phyloP scores from a whole-genome alignment of 2,113 vertebrate species.

The Etheostoma spectabile region DNA sequence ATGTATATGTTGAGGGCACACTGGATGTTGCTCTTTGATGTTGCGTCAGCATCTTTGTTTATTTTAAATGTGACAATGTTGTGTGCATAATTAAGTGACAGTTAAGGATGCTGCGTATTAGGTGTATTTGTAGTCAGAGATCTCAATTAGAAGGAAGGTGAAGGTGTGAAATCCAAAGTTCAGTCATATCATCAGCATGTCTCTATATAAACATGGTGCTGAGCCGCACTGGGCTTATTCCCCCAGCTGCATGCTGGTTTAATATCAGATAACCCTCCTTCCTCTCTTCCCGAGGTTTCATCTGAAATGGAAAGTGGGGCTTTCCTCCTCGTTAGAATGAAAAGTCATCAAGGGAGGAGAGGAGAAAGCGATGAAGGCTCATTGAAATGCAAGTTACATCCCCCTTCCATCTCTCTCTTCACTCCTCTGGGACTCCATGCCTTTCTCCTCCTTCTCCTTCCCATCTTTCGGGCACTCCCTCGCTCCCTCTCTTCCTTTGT shows the following conservation, averaged over 20 bases:
- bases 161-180: conserved; percentile 55
- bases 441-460: conserved; percentile 76
- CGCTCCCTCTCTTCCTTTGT: conserved; percentile 83
- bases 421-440: conserved; percentile 79
- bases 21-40: conserved; percentile 16
- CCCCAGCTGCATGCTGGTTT: conserved; percentile 48
- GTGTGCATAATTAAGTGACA: not conserved
- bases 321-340: conserved; percentile 75
- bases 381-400: conserved; percentile 85
- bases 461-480: conserved; percentile 71
- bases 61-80: conserved; percentile 23
- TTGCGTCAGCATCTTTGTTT: not conserved
- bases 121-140: not conserved
- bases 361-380: conserved; percentile 79
- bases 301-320: conserved; percentile 75
- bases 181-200: conserved; percentile 25
- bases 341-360: conserved; percentile 80
- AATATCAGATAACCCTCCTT: conserved; percentile 65
- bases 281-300: conserved; percentile 56
- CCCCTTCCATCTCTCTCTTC: conserved; percentile 71
- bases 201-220: conserved; percentile 40
- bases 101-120: not conserved
- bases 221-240: conserved; percentile 23
- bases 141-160: conserved; percentile 11
- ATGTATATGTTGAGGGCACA: conserved; percentile 32